Evolutionary conservation across 1,140 invertebrate genomes (phyloP), one percentile per base, ranked within the genome.

Genomic region (Hyposmocoma kahamanoa): DNA sequence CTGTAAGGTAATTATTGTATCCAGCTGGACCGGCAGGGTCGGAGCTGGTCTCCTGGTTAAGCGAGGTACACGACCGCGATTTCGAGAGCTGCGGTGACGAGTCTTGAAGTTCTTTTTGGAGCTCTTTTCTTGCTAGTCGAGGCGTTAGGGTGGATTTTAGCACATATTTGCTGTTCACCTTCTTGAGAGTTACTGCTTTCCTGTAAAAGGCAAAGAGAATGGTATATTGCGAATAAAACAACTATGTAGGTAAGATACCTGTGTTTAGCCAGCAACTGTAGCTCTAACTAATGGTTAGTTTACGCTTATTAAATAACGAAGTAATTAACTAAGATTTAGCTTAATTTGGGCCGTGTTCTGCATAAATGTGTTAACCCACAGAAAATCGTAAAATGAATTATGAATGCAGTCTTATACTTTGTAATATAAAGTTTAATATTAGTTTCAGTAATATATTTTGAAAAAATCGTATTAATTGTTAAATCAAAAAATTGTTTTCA

Each of bases 121-220:
- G 86, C 51, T 92, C 90, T 55, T 91, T 93, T 6, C 94, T 86
- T 9, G 90, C 89, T 20, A 94, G 72, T 51, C 91, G 89, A 0
- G 94, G 94, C 0, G 94, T 95, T 30, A 95, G 63, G 0, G 94
- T 95, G 20, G 93, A 94, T 80, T 94, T 94, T 3, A 95, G 71
- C 32, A 95, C 95, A 57, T 95, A 92, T 61, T 93, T 94, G 63
- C 92, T 94, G 67, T 92, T 95, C 0, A 94, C 90, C 70, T 95
- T 95, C 67, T 95, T 94, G 48, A 96, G 59, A 39, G 91, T 93
- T 0, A 96, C 93, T 63, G 91, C 93, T 83, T 93, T 93, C 73
- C 92, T 94, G 62, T 2, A 84, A 86, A 42, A 43, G 22, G 20
- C 26, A 38, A 43, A 41, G 49, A 41, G 13, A 53, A 6, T 13